Percentiles rank a stretch among this genome's conserved stretches.
Evolutionary conservation across 2,113 vertebrate species (phyloP).

Genomic region (Condylura cristata): DNA sequence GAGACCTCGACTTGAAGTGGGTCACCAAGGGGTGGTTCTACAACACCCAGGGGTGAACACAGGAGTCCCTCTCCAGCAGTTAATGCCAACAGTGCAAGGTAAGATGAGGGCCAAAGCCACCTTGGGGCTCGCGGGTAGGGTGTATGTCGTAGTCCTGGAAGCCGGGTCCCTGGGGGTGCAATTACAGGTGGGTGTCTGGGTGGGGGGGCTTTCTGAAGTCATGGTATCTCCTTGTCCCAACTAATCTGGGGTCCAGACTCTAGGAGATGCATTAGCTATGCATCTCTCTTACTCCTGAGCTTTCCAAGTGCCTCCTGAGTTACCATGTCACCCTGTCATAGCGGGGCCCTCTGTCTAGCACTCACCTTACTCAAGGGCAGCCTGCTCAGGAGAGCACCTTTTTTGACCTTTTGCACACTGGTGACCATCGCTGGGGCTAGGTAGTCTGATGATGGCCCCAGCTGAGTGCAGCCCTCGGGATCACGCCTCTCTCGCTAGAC

Average conservation of each 20-base stretch:
- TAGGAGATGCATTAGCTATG: too few relatives aligned
- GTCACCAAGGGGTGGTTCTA: slow-evolving; percentile 99
- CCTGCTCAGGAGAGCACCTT: too few relatives aligned
- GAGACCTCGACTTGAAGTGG: slow-evolving; percentile 99
- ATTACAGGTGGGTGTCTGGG: too few relatives aligned
- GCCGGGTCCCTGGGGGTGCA: too few relatives aligned
- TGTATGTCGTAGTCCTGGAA: not conserved
- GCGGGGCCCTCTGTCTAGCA: too few relatives aligned
- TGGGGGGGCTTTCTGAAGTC: not conserved
- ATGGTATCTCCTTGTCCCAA: slow-evolving; percentile 55
- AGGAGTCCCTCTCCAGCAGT: slow-evolving; percentile 99
- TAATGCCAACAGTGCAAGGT: slow-evolving; percentile 99
- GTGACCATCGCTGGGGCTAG: too few relatives aligned
- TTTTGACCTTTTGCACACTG: too few relatives aligned
- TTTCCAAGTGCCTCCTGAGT: not conserved
- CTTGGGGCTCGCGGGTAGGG: not conserved
- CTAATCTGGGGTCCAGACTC: not conserved
- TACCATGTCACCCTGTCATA: too few relatives aligned
- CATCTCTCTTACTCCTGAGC: not conserved
- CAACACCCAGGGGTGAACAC: slow-evolving; percentile 97
- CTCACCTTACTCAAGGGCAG: too few relatives aligned
- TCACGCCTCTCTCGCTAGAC: too few relatives aligned
- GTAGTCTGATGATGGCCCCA: too few relatives aligned
- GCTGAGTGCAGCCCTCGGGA: too few relatives aligned
- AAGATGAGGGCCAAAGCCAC: slow-evolving; percentile 63